Base-by-base conservation (phyloP, 2,888 invertebrate species). In the Therioaphis trifolii region DNA sequence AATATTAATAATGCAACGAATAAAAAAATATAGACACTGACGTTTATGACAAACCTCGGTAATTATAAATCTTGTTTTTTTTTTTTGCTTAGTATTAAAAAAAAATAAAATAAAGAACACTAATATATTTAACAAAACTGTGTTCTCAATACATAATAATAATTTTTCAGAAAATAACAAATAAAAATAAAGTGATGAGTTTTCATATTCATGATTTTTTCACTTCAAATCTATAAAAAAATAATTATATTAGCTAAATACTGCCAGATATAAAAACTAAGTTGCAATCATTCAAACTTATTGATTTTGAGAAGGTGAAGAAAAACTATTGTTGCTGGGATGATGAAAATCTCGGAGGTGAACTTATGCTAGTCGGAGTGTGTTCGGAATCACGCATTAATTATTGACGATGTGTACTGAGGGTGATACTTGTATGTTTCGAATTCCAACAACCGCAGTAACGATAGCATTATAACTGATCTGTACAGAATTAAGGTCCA, bases 401-500 rank as follows among this genome's bases (percentile, higher is more conserved):
- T n/a, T n/a, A 91, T 12, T 96, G 96, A 88, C 93, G 93, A 90
- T 97, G 97, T 86, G 91, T 91, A 86, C 91, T 90, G 86, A 92
- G 89, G 76, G 91, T 88, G 85, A 94, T 94, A 74, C 91, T 89
- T 1, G 92, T 89, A 89, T 98, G 98, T 88, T 94, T 94, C 93
- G 93, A 93, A 87, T 93, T 92, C 98, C 98, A 99, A 89, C 99
- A 99, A 77, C 92, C 93, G 82, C 95, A 94, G 89, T 99, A 99
- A 90, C 94, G 98, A 89, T 99, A 99, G 86, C 94, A 92, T 90
- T 97, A 98, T 77, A 91, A 91, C 85, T 94, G 91, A 88, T 98
- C 96, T 11, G 97, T 92, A 88, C 99, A 99, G 90, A 98, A 99
- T 89, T 98, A 98, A 0, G 98, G 97, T 0, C 98, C 99, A 88